A percentile compares a stretch with the other conserved stretches of the same genome.
Evolutionary conservation across 2,888 invertebrate species (phyloP).

Genomic region (Eristalis arbustorum): DNA sequence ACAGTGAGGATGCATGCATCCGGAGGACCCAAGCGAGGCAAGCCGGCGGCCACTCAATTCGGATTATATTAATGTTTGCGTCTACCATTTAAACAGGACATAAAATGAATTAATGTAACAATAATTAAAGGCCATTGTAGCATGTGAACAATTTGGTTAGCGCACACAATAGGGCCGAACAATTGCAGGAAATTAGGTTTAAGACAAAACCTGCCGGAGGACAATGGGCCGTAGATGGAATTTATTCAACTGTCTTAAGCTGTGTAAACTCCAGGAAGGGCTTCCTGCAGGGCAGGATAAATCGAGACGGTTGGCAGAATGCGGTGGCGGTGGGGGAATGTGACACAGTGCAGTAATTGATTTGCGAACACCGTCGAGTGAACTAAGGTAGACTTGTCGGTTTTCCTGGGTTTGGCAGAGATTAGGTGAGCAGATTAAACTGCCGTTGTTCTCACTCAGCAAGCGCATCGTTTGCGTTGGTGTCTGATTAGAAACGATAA

Average conservation of each 20-base stretch:
- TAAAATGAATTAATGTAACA: conserved; percentile 56
- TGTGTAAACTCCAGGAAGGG: neutral
- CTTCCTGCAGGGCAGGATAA: neutral
- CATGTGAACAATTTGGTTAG: conserved; percentile 54
- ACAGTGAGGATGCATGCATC: neutral
- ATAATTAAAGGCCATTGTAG: conserved; percentile 52
- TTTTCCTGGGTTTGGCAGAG: no score
- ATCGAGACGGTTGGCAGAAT: neutral
- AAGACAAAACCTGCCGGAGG: conserved; percentile 9
- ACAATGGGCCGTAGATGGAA: neutral
- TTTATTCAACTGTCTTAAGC: neutral
- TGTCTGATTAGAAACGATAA: no score
- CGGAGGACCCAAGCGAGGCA: neutral
- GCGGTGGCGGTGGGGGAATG: conserved; percentile 6
- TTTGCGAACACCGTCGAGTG: conserved; percentile 12
- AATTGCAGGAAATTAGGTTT: conserved; percentile 50
- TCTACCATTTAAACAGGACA: conserved; percentile 46
- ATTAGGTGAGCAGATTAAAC: no score
- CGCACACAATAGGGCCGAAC: conserved; percentile 11
- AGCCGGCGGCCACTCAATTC: conserved; percentile 6
- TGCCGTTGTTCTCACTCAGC: no score
- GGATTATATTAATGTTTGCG: conserved; percentile 53
- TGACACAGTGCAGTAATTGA: conserved; percentile 39
- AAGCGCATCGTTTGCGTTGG: no score
- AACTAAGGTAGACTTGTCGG: neutral